A percentile compares a stretch with the other conserved stretches of the same genome.
phyloP scores from a whole-genome alignment of 2,888 invertebrate genomes.

The Hyles lineata region DNA sequence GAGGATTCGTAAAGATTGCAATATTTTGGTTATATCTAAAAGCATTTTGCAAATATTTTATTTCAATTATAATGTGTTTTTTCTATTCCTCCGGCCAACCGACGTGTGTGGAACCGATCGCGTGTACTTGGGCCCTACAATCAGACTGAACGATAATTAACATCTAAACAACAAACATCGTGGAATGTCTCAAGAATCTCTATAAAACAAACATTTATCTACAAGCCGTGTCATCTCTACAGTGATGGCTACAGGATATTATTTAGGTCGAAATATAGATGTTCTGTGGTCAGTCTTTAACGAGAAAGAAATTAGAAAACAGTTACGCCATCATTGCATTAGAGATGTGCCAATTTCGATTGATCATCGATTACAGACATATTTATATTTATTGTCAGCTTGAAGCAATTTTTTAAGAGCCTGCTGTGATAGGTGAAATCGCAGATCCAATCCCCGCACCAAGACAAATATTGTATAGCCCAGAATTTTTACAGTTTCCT shows the following conservation, averaged over 20 bases:
- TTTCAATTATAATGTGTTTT: not conserved
- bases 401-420: too few relatives aligned
- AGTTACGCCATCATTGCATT: constrained; percentile 36
- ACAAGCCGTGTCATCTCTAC: constrained; percentile 32
- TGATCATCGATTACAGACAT: constrained; percentile 33
- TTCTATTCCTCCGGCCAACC: constrained; percentile 35
- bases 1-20: not conserved
- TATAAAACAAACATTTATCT: constrained; percentile 43
- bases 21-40: not conserved
- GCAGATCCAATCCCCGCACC: too few relatives aligned
- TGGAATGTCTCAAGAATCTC: constrained; percentile 65
- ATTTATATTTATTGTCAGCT: not conserved
- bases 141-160: constrained; percentile 36
- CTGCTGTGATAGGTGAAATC: too few relatives aligned
- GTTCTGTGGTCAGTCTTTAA: constrained; percentile 51
- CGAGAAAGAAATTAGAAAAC: constrained; percentile 32
- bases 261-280: constrained; percentile 36
- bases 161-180: constrained; percentile 49
- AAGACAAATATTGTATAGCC: too few relatives aligned
- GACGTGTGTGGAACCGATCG: constrained; percentile 35
- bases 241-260: constrained; percentile 28
- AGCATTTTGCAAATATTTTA: too few relatives aligned
- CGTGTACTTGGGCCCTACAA: constrained; percentile 36
- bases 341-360: constrained; percentile 37
- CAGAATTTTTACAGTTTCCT: too few relatives aligned